phyloP scores from a whole-genome alignment of 2,888 invertebrate genomes.

The Chrysolina haemoptera region DNA sequence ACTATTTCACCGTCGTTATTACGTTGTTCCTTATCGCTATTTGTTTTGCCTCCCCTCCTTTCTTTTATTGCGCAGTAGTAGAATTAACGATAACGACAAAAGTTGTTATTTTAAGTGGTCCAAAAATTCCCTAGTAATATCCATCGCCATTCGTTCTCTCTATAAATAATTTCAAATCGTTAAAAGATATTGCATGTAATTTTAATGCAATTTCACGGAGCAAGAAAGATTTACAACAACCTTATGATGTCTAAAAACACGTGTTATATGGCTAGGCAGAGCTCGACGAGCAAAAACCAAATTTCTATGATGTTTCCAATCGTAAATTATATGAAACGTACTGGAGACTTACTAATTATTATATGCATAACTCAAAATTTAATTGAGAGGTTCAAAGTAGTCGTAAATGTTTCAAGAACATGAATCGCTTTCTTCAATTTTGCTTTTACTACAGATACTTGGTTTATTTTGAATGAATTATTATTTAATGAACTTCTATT shows the following conservation, averaged over 20 bases:
- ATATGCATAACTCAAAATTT: conserved; percentile 64
- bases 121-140: too few species aligned
- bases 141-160: neutral
- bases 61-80: too few species aligned
- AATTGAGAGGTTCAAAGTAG: conserved; percentile 62
- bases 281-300: conserved; percentile 57
- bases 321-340: conserved; percentile 62
- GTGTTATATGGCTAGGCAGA: conserved; percentile 48
- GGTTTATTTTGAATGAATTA: conserved; percentile 4
- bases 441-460: conserved; percentile 21
- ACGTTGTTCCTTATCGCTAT: too few species aligned
- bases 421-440: conserved; percentile 41
- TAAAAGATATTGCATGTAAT: conserved; percentile 33
- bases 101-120: too few species aligned
- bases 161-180: neutral
- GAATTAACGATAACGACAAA: too few species aligned
- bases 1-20: too few species aligned
- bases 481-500: neutral
- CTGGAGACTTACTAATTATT: conserved; percentile 65
- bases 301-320: conserved; percentile 63
- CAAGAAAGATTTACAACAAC: neutral
- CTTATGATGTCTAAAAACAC: conserved; percentile 51
- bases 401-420: conserved; percentile 60
- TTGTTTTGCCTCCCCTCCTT: too few species aligned
- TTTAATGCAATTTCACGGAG: conserved; percentile 25